Percentiles rank a stretch among this genome's conserved stretches.
phyloP scores from a whole-genome alignment of 2,888 invertebrate species.

The Panzeria rudis region DNA sequence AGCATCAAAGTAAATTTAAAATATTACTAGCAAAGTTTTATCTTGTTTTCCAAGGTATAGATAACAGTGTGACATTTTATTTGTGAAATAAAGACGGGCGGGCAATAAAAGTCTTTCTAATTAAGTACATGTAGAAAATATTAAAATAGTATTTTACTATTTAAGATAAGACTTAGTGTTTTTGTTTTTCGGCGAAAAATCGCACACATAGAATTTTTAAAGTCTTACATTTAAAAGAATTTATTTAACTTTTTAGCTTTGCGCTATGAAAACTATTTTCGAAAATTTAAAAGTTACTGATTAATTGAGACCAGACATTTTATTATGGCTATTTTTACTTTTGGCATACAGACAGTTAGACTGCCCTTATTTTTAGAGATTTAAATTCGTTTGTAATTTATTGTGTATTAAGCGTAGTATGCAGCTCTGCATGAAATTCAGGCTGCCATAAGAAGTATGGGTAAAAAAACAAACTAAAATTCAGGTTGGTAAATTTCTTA shows the following conservation, averaged over 20 bases:
- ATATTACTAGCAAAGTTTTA: slow-evolving; percentile 15
- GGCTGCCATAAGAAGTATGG: too few relatives aligned
- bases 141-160: not conserved
- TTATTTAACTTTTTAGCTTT: not conserved
- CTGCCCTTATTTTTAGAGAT: too few relatives aligned
- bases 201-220: not conserved
- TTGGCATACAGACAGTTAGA: too few relatives aligned
- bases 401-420: too few relatives aligned
- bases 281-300: too few relatives aligned
- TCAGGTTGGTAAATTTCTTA: too few relatives aligned
- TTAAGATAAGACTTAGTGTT: slow-evolving; percentile 13
- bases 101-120: slow-evolving; percentile 12
- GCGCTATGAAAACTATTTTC: not conserved
- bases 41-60: slow-evolving; percentile 27
- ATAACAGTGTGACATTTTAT: slow-evolving; percentile 41
- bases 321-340: too few relatives aligned
- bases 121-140: not conserved
- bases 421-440: too few relatives aligned
- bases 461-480: too few relatives aligned
- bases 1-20: slow-evolving; percentile 15
- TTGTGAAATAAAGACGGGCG: slow-evolving; percentile 3
- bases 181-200: slow-evolving; percentile 3
- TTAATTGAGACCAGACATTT: too few relatives aligned
- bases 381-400: too few relatives aligned
- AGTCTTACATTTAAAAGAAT: not conserved